A percentile compares a stretch with the other conserved stretches of the same genome.
Conservation (phyloP, 2,888 invertebrate species). For the Cybosia mesomella region DNA sequence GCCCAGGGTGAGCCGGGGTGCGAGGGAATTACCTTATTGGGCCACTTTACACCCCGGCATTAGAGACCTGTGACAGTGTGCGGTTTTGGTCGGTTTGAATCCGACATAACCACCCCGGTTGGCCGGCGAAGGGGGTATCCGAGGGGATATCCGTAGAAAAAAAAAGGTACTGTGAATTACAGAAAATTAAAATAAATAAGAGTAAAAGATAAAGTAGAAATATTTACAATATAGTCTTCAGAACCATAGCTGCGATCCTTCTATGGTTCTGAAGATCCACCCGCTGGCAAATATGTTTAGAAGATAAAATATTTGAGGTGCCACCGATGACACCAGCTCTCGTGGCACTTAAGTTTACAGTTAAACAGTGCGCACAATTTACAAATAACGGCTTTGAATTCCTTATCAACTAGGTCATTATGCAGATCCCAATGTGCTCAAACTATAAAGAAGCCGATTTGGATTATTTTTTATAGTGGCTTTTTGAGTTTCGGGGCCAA, state of each 20-base stretch:
- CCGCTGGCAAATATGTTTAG: conserved; percentile 13
- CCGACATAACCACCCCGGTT: too few species aligned
- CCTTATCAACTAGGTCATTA: conserved; percentile 41
- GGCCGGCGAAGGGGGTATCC: too few species aligned
- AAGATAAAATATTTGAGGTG: conserved; percentile 34
- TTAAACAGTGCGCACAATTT: conserved; percentile 38
- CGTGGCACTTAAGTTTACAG: conserved; percentile 39
- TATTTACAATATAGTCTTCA: too few species aligned
- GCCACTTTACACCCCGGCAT: too few species aligned
- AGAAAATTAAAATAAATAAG: too few species aligned
- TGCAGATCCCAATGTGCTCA: conserved; percentile 40
- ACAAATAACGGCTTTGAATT: conserved; percentile 47
- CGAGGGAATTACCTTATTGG: too few species aligned
- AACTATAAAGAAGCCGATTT: conserved; percentile 21
- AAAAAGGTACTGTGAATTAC: too few species aligned
- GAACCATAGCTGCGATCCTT: background rate
- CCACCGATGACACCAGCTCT: conserved; percentile 23
- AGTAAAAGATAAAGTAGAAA: too few species aligned
- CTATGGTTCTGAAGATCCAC: background rate
- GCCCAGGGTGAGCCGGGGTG: too few species aligned
- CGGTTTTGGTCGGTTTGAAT: too few species aligned
- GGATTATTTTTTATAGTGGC: conserved; percentile 15
- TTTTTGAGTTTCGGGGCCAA: conserved; percentile 14
- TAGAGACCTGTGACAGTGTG: too few species aligned
- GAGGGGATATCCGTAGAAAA: too few species aligned